Evolutionary conservation across 2,797 vertebrate species (phyloP), one percentile per base, ranked within the genome.

Genomic region (Lepus oiostolus): DNA sequence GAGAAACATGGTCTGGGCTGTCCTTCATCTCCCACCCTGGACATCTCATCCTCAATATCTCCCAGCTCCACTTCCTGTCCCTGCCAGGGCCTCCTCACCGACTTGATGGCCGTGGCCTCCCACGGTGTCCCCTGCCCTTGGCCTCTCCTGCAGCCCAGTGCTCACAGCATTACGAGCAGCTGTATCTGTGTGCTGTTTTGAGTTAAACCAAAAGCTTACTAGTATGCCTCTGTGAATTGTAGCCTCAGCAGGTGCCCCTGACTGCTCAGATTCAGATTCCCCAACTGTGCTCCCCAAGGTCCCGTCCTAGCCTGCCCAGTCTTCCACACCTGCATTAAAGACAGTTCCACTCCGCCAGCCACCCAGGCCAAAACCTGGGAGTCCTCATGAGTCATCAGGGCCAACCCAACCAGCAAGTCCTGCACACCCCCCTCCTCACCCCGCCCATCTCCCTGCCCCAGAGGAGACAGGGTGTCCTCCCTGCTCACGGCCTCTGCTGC

Each of bases 101-200:
- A 30, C 42, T 11, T 2, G 17, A 35, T 21, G 38, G 28, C 1
- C 52, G 8, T 19, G 28, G 58, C 22, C 32, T 67, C 88, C 76
- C n/a, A 16, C 14, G 0, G 0, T 12, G 4, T 11, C 68, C 54
- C 30, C 32, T 47, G 38, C 22, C 62, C 68, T 22, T 0, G 14
- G n/a, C 72, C 13, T 72, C 2, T 22, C 7, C 16, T 24, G 26
- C 30, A 17, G 4, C 21, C 19, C 63, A 0, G 60, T 52, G 75
- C 58, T 30, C 38, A 8, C 14, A 62, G 22, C 12, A 13, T 47
- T 63, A 50, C 17, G 30, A 22, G 32, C 63, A 67, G 38, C 21
- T 30, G 2, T 22, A 50, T 42, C 63, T 83, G 42, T 88, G 3
- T 28, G 32, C 8, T 86, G 28, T 16, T 21, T 58, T 70, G 22